Evolutionary conservation across 2,888 invertebrate genomes (phyloP), one percentile per base, ranked within the genome.

Genomic region (Lasiommata megera): DNA sequence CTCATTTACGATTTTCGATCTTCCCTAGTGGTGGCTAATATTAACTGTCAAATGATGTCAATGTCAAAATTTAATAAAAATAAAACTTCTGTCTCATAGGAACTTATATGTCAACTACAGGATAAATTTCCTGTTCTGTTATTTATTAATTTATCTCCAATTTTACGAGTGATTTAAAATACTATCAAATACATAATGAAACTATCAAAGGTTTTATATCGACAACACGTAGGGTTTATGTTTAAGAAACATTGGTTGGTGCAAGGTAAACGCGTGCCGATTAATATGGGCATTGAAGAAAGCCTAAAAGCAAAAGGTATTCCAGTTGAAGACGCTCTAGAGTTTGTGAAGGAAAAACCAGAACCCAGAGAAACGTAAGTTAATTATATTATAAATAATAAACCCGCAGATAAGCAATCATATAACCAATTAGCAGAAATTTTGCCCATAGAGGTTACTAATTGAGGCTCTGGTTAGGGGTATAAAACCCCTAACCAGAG

Each of bases 171-270:
- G 23, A 23, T 12, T 5, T n/a, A n/a, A 23, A 23, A 23, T 23
- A 23, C 23, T n/a, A n/a, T n/a, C n/a, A 12, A n/a, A 51, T 8
- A 31, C 6, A 18, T n/a, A 77, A 96, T 96, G 96, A 93, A 93
- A 67, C 67, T 95, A 38, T 92, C 95, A 11, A 88, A 88, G 61
- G 82, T 92, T 60, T 81, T 96, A 66, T 90, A 81, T 57, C 88
- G 93, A 29, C 95, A 96, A 71, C 95, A 96, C 74, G 92, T 96
- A 66, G 95, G 92, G 43, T 93, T 94, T 88, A 93, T 93, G 88
- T 93, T 94, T 65, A 94, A 94, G 77, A 92, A 90, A 62, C 93
- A 95, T 77, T 97, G 96, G 96, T 80, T 92, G 63, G 68, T 92
- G 1, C 94, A 94, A 81, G 93, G 95, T 0, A 93, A 93, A 74